Percentiles rank a stretch among this genome's conserved stretches.
These are phyloP conservation scores for Trichopoda pennipes DNA, from an alignment of 2,888 invertebrate genomes.

Conservation along the genomic window DNA sequence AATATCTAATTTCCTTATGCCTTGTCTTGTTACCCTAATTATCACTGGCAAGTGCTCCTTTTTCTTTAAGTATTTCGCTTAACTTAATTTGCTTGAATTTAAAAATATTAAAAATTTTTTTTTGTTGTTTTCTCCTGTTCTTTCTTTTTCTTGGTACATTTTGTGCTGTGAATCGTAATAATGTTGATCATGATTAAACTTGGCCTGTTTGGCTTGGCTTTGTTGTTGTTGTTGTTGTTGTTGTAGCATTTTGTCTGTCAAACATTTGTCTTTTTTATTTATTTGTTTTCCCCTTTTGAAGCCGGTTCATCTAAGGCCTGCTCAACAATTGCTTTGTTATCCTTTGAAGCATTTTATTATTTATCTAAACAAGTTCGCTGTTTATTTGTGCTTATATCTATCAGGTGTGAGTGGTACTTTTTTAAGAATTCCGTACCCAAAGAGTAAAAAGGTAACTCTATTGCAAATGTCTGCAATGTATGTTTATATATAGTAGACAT, in stretches of 20 bases:
- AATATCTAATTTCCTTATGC: too few species aligned
- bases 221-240: not conserved
- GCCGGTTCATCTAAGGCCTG: constrained; percentile 26
- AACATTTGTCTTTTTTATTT: constrained; percentile 36
- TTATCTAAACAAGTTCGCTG: not conserved
- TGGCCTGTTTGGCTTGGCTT: constrained; percentile 36
- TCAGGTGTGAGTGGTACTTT: too few species aligned
- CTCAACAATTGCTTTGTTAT: constrained; percentile 48
- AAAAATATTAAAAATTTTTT: too few species aligned
- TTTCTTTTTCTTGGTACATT: constrained; percentile 28
- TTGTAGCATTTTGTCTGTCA: constrained; percentile 44
- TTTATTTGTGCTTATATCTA: not conserved
- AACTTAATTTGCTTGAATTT: constrained; percentile 47
- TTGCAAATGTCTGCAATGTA: too few species aligned
- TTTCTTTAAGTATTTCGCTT: constrained; percentile 22
- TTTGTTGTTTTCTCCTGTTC: not conserved
- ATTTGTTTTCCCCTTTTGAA: constrained; percentile 44
- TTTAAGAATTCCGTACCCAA: too few species aligned
- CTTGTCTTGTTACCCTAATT: too few species aligned
- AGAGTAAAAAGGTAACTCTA: too few species aligned
- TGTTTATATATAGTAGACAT: too few species aligned
- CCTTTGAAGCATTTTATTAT: constrained; percentile 45
- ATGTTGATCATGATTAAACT: constrained; percentile 42
- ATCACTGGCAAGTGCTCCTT: not conserved
- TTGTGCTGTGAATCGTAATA: constrained; percentile 50